Conservation (phyloP, 2,113 vertebrate genomes). For the Cyanoderma ruficeps region DNA sequence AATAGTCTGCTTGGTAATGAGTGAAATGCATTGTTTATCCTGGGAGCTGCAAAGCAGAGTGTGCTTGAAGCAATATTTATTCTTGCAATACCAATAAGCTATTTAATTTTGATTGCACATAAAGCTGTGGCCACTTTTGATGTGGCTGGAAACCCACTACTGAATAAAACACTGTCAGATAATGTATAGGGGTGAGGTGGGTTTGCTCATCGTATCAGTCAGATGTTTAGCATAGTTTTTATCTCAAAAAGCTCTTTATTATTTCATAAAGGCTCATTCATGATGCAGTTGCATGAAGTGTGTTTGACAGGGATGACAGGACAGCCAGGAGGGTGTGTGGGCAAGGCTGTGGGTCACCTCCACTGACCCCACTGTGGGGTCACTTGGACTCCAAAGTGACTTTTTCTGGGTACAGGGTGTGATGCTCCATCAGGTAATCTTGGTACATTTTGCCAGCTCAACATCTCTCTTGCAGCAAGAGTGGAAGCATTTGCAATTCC, state of each 20-base stretch:
- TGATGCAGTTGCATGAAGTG: not conserved
- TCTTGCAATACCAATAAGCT: slow-evolving; percentile 8
- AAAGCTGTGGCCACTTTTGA: not conserved
- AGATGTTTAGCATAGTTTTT: not conserved
- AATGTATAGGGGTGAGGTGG: not conserved
- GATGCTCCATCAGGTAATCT: not conserved
- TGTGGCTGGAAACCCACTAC: slow-evolving; percentile 9
- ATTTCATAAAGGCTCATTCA: not conserved
- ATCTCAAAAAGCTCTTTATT: not conserved
- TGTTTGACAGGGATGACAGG: not conserved
- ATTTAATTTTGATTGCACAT: slow-evolving; percentile 8
- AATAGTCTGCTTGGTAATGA: not conserved
- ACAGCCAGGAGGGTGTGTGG: not conserved
- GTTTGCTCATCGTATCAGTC: not conserved
- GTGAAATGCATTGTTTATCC: not conserved
- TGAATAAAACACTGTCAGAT: not conserved
- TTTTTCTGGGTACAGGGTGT: not conserved
- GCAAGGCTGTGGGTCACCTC: not conserved
- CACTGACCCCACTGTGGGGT: not conserved
- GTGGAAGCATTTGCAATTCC: not conserved
- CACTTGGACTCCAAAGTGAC: not conserved
- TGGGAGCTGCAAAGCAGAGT: not conserved
- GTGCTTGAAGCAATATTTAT: slow-evolving; percentile 36
- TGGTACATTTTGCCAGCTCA: not conserved
- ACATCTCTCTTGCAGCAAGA: not conserved